Base-by-base conservation (phyloP, 2,113 vertebrate genomes). In the Chloebia gouldiae region DNA sequence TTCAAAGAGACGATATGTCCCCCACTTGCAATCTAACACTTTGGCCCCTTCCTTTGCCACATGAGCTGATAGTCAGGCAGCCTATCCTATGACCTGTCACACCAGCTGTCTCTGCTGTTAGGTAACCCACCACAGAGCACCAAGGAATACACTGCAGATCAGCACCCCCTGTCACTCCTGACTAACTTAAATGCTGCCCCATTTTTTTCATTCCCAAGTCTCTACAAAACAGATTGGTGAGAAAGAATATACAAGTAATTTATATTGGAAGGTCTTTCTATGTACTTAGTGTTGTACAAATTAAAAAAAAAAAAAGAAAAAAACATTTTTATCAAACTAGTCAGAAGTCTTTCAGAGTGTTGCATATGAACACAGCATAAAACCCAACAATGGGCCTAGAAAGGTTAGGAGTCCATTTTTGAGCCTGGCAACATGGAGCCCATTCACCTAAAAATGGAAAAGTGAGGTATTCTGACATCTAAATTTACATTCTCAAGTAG, bases 11-110 rank as follows among this genome's bases (percentile, higher is more conserved):
- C 2, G 4, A 47, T 44, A 54, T 9, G 16, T 42, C 33, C 56
- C 84, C 86, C 64, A 24, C 37, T 24, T 93, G 92, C 88, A 96
- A 54, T 73, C 50, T 73, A 84, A 92, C 47, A 77, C 88, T 96
- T 95, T 95, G 95, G 33, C 88, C 91, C 54, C 64, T 66, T 82
- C 76, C 86, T 88, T 70, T 54, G 56, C 86, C 83, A 63, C 35
- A 19, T 92, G 88, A 88, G 47, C 82, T 47, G 64, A 31, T 8
- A 50, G 63, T 31, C 45, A 86, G 81, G 49, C 57, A 45, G 33
- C 81, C 68, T 50, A 28, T 88, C 63, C 88, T 50, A 5, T 93
- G 79, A 93, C 59, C 63, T 25, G 8, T 15, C 27, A 17, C 23
- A 61, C 18, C 82, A 86, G 82, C 66, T 88, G 85, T n/a, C 66